phyloP scores from a whole-genome alignment of 2,888 invertebrate genomes.

The Pachliopta kotzebuea region DNA sequence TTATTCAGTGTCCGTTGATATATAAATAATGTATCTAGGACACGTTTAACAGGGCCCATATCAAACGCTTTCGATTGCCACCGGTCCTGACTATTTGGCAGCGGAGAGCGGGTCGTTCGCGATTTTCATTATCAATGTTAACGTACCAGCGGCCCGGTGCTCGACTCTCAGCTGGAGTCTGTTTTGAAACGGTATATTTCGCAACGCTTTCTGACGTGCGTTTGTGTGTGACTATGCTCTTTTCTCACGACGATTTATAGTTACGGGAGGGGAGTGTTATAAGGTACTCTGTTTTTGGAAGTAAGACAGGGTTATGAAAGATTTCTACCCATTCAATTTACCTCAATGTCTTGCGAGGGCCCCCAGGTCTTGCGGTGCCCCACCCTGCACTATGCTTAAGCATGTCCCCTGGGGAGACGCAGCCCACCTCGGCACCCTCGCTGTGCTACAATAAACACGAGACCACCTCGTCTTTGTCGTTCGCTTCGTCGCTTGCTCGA shows the following conservation, averaged over 20 bases:
- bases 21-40: conserved; percentile 33
- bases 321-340: too few relatives aligned
- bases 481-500: too few relatives aligned
- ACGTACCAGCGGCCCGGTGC: conserved; percentile 34
- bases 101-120: conserved; percentile 29
- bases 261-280: conserved; percentile 32
- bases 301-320: too few relatives aligned
- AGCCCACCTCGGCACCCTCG: too few relatives aligned
- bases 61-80: conserved; percentile 12
- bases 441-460: too few relatives aligned
- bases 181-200: conserved; percentile 26
- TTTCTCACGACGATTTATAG: conserved; percentile 48
- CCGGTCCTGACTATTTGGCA: conserved; percentile 6
- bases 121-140: conserved; percentile 41
- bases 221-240: conserved; percentile 36
- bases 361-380: too few relatives aligned
- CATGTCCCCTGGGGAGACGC: too few relatives aligned
- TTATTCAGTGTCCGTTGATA: conserved; percentile 12
- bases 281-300: too few relatives aligned
- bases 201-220: conserved; percentile 39
- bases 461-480: too few relatives aligned
- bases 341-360: too few relatives aligned
- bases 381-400: too few relatives aligned
- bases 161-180: conserved; percentile 33
- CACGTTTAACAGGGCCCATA: conserved; percentile 20